Conservation (phyloP, 2,888 invertebrate species). For the Allophyes oxyacanthae region DNA sequence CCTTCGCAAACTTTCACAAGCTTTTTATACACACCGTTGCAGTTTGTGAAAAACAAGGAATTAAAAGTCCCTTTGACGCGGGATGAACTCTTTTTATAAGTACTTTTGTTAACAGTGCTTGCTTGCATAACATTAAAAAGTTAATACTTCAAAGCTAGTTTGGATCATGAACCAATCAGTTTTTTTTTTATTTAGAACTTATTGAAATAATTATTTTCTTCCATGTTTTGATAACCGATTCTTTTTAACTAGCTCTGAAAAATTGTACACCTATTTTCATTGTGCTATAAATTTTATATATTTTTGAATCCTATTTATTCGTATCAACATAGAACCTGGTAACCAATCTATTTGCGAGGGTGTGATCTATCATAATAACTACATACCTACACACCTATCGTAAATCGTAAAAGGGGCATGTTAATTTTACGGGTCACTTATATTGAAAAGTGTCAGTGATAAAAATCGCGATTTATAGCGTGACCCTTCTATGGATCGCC, state of each 20-base stretch:
- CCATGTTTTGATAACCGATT: too few species aligned
- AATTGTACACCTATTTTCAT: too few species aligned
- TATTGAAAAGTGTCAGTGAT: constrained; percentile 65
- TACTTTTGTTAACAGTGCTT: constrained; percentile 18
- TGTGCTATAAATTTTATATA: too few species aligned
- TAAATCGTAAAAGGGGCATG: constrained; percentile 52
- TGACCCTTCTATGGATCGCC: constrained; percentile 58
- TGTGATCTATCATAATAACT: constrained; percentile 34
- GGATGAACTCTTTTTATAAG: constrained; percentile 56
- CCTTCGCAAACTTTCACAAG: constrained; percentile 68
- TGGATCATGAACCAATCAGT: neutral
- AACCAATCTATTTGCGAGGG: constrained; percentile 2
- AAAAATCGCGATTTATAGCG: constrained; percentile 64
- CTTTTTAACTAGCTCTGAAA: too few species aligned
- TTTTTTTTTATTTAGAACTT: too few species aligned
- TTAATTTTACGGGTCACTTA: constrained; percentile 66
- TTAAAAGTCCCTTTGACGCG: constrained; percentile 63
- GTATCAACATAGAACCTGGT: too few species aligned
- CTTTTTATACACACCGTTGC: constrained; percentile 72
- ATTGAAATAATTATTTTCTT: too few species aligned
- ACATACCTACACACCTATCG: constrained; percentile 21
- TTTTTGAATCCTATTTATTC: too few species aligned
- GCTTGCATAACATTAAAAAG: constrained; percentile 12
- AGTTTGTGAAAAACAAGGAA: constrained; percentile 69
- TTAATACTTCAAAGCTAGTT: constrained; percentile 8